Evolutionary conservation across 2,888 invertebrate genomes (phyloP).

Genomic region (Hylaea fasciaria): DNA sequence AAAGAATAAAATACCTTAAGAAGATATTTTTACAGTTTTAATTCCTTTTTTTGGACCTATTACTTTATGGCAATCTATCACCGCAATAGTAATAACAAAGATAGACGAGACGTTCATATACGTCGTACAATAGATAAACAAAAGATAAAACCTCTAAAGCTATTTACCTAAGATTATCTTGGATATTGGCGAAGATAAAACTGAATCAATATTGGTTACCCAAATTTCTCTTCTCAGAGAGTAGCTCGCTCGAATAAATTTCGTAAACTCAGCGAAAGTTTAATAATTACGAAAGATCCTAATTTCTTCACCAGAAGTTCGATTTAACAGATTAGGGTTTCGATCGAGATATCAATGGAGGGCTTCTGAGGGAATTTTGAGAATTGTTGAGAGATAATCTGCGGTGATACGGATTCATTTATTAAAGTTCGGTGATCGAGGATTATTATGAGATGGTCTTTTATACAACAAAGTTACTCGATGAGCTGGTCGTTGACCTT

Average conservation of each 20-base stretch:
- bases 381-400: slow-evolving; percentile 25
- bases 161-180: too few species aligned
- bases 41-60: too few species aligned
- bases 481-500: neutral
- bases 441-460: neutral
- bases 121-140: too few species aligned
- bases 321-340: slow-evolving; percentile 29
- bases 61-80: too few species aligned
- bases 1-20: too few species aligned
- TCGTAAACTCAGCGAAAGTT: slow-evolving; percentile 25
- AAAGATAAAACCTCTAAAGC: too few species aligned
- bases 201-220: slow-evolving; percentile 2
- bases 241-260: slow-evolving; percentile 21
- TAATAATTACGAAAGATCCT: slow-evolving; percentile 31
- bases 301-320: slow-evolving; percentile 31
- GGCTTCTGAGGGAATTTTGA: slow-evolving; percentile 25
- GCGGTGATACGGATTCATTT: neutral
- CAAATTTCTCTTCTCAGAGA: neutral
- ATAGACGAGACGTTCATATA: neutral
- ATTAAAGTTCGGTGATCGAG: slow-evolving; percentile 11
- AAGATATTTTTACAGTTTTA: too few species aligned
- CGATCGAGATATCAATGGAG: slow-evolving; percentile 23
- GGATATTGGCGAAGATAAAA: neutral
- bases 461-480: neutral
- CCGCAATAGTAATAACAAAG: neutral